Conservation (phyloP, 1,140 invertebrate species). For the Calephelis virginiensis region DNA sequence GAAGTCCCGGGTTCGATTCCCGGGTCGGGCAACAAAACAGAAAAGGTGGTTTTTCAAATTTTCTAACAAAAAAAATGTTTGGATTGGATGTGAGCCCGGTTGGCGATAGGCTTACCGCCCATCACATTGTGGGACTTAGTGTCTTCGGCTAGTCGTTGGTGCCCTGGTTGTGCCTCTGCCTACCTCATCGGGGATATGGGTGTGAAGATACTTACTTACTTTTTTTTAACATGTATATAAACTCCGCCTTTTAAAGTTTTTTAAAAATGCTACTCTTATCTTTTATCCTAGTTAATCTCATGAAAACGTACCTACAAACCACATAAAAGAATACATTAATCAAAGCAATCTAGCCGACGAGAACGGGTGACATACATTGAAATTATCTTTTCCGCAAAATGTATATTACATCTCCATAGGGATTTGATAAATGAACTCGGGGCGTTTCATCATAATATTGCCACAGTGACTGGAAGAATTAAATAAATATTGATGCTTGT, state of each 20-base stretch:
- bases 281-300: conserved; percentile 4
- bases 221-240: no score
- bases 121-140: no score
- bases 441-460: conserved; percentile 9
- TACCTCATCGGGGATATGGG: no score
- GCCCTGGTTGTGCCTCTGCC: no score
- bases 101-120: no score
- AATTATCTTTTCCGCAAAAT: conserved; percentile 16
- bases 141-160: no score
- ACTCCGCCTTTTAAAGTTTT: neutral
- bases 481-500: conserved; percentile 10
- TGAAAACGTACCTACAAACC: neutral
- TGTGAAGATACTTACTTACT: no score
- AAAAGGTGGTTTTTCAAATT: no score
- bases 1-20: no score
- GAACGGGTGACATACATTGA: conserved; percentile 9
- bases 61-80: no score
- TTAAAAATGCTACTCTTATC: neutral
- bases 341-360: neutral
- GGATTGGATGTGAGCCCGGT: no score
- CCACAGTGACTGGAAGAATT: conserved; percentile 10
- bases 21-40: no score
- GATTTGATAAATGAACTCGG: conserved; percentile 3
- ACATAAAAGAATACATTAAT: conserved; percentile 14
- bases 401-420: conserved; percentile 8